phyloP scores from a whole-genome alignment of 2,113 vertebrate species.

The Pseudolaguvia tuberculata region DNA sequence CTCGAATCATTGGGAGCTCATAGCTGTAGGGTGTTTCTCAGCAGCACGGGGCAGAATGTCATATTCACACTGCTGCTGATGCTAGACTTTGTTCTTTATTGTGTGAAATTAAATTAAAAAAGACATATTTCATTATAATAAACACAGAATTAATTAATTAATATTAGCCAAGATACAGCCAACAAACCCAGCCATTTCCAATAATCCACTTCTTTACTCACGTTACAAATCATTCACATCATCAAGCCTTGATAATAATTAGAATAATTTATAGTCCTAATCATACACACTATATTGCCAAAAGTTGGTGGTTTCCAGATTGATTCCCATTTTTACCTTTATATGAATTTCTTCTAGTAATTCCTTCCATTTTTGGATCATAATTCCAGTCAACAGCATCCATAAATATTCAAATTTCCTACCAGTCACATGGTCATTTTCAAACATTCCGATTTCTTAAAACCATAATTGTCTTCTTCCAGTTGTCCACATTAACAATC shows the following conservation, averaged over 20 bases:
- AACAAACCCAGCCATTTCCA: not conserved
- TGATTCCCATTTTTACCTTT: too few relatives aligned
- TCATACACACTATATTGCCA: not conserved
- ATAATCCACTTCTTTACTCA: not conserved
- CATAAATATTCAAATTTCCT: too few relatives aligned
- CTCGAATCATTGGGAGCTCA: not conserved
- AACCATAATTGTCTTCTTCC: too few relatives aligned
- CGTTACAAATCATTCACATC: not conserved
- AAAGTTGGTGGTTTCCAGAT: too few relatives aligned
- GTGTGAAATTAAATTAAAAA: not conserved
- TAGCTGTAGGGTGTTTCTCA: slow-evolving; percentile 10
- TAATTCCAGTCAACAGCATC: too few relatives aligned
- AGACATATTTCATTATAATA: not conserved
- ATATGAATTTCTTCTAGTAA: too few relatives aligned
- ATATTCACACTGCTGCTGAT: not conserved
- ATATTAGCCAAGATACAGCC: not conserved
- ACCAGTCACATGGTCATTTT: too few relatives aligned
- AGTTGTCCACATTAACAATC: too few relatives aligned
- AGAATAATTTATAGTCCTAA: not conserved
- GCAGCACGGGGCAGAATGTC: slow-evolving; percentile 1
- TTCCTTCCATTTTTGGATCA: too few relatives aligned
- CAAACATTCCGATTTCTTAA: too few relatives aligned
- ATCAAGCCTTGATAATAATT: not conserved
- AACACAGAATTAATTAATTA: not conserved
- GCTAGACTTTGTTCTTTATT: not conserved